phyloP scores from a whole-genome alignment of 2,888 invertebrate species.

The Chorisops tibialis region DNA sequence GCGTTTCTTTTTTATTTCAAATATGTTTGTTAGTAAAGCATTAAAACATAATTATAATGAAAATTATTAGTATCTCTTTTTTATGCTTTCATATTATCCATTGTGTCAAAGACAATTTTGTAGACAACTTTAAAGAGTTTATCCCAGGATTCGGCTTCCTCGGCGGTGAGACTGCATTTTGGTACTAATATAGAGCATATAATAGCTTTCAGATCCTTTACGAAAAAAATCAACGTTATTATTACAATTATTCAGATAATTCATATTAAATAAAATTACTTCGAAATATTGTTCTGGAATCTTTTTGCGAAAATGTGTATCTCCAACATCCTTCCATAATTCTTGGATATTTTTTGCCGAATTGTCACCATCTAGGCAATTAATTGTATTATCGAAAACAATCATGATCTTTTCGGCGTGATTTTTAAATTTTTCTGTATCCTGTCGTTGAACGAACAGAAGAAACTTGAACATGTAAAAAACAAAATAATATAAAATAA shows the following conservation, averaged over 20 bases:
- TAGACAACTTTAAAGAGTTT: constrained; percentile 47
- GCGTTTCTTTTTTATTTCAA: too few relatives aligned
- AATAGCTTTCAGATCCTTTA: constrained; percentile 46
- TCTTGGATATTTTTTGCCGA: constrained; percentile 41
- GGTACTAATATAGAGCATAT: constrained; percentile 45
- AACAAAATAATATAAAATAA: too few relatives aligned
- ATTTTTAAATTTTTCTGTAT: constrained; percentile 44
- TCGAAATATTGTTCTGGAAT: constrained; percentile 46
- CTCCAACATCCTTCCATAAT: constrained; percentile 46
- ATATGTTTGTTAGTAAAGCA: too few relatives aligned
- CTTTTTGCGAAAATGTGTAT: constrained; percentile 43
- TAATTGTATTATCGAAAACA: constrained; percentile 47
- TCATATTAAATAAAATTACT: constrained; percentile 36
- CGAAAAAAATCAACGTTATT: neutral
- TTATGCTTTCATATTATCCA: constrained; percentile 38
- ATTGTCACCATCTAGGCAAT: constrained; percentile 43
- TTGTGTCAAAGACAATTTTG: constrained; percentile 43
- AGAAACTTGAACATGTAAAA: too few relatives aligned
- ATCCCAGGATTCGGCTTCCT: constrained; percentile 45
- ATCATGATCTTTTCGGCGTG: constrained; percentile 48
- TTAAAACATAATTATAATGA: too few relatives aligned
- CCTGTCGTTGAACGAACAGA: too few relatives aligned
- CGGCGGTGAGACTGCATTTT: constrained; percentile 46
- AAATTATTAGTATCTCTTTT: neutral
- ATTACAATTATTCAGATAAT: too few relatives aligned